phyloP scores from a whole-genome alignment of 2,888 invertebrate species.

The Sinohyriopsis cumingii region DNA sequence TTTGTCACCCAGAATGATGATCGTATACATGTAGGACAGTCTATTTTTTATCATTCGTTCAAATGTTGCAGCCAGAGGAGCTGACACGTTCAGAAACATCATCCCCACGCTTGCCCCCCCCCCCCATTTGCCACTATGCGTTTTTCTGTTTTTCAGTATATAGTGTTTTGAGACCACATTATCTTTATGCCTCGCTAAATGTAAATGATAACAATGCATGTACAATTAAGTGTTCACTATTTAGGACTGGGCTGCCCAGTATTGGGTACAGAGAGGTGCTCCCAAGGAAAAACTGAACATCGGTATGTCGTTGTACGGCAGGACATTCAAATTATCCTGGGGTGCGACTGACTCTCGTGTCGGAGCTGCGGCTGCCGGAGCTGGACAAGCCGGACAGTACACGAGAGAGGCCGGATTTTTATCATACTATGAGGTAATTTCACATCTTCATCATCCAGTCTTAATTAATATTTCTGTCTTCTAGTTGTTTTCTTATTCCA shows the following conservation, averaged over 20 bases:
- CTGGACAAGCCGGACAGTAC: conserved; percentile 49
- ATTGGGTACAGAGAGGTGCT: conserved; percentile 81
- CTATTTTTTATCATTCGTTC: no score
- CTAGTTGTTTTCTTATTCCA: no score
- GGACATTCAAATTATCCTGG: conserved; percentile 86
- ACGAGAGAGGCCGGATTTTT: conserved; percentile 60
- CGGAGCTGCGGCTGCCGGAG: conserved; percentile 47
- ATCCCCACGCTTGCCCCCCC: no score
- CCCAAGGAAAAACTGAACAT: conserved; percentile 90
- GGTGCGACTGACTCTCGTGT: conserved; percentile 70
- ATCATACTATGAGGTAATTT: conserved; percentile 57
- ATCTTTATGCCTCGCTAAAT: no score
- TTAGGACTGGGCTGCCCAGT: conserved; percentile 58
- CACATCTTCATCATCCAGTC: neutral
- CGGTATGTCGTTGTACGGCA: conserved; percentile 95
- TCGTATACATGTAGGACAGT: no score
- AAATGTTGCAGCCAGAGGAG: no score
- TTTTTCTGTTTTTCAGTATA: no score
- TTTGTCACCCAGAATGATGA: no score
- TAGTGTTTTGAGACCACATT: no score
- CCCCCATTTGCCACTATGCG: no score
- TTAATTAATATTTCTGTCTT: no score
- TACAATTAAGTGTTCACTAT: neutral
- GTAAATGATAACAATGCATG: neutral
- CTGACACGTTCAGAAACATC: no score